These are phyloP conservation scores for Tenebrosternarchus preto DNA, from an alignment of 2,113 vertebrate species.

Conservation along the genomic window DNA sequence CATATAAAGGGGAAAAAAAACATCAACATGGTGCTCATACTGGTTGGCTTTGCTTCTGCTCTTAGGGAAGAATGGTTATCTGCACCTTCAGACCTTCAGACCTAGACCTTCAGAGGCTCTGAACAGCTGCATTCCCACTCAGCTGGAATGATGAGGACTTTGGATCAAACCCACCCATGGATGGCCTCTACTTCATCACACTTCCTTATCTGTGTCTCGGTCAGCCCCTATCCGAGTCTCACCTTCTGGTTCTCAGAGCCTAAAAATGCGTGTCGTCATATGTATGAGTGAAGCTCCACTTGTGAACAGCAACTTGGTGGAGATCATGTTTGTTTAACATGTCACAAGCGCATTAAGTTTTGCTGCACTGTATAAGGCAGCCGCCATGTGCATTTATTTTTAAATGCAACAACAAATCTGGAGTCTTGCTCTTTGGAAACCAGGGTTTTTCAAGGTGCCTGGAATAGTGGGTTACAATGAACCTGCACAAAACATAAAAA, in stretches of 20 bases:
- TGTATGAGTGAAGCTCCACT: neutral
- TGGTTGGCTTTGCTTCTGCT: neutral
- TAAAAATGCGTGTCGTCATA: neutral
- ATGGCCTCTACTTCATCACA: constrained; percentile 55
- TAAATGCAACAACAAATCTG: neutral
- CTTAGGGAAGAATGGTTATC: constrained; percentile 4
- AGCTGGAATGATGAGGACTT: constrained; percentile 49
- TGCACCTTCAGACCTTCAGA: no score
- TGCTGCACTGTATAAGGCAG: neutral
- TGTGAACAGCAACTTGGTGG: neutral
- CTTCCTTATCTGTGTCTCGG: constrained; percentile 59
- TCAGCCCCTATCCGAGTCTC: constrained; percentile 42
- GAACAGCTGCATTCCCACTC: constrained; percentile 46
- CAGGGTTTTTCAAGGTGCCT: neutral
- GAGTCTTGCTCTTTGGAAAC: neutral
- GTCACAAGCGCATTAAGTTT: neutral
- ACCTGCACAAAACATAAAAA: neutral
- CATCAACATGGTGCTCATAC: neutral
- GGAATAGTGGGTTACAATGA: neutral
- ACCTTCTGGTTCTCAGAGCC: neutral
- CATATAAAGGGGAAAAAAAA: neutral
- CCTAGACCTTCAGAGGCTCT: neutral
- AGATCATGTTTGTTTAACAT: neutral
- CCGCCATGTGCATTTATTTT: no score
- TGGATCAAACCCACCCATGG: constrained; percentile 44